Evolutionary conservation across 2,888 invertebrate genomes (phyloP).

Genomic region (Tetanocera ferruginea): DNA sequence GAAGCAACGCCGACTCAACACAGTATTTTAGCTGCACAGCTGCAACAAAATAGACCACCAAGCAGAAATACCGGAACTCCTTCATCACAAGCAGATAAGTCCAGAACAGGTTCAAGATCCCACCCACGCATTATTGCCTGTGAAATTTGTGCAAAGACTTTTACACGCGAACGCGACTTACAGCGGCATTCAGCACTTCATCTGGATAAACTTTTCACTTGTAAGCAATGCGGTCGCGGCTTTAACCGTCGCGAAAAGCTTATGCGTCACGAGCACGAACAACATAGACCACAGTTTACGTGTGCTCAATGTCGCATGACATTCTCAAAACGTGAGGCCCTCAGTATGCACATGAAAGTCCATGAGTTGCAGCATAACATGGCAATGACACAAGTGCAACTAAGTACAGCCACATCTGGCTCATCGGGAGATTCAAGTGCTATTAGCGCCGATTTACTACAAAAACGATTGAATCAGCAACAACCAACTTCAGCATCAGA

Average conservation of each 20-base stretch:
- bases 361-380: slow-evolving; percentile 65
- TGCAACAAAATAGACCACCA: slow-evolving; percentile 34
- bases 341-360: slow-evolving; percentile 65
- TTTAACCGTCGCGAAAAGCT: slow-evolving; percentile 76
- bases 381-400: slow-evolving; percentile 44
- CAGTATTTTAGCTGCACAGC: slow-evolving; percentile 46
- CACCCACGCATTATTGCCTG: slow-evolving; percentile 74
- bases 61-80: slow-evolving; percentile 27
- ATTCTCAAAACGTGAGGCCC: slow-evolving; percentile 61
- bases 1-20: slow-evolving; percentile 68
- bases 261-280: slow-evolving; percentile 76
- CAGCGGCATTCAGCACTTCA: slow-evolving; percentile 79
- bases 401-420: slow-evolving; percentile 41
- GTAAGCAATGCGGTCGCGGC: slow-evolving; percentile 75
- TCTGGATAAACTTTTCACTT: slow-evolving; percentile 78
- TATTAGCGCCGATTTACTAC: neutral
- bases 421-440: slow-evolving; percentile 24
- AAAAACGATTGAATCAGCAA: slow-evolving; percentile 9
- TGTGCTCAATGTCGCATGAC: slow-evolving; percentile 74
- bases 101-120: slow-evolving; percentile 58
- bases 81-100: slow-evolving; percentile 35
- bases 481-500: slow-evolving; percentile 51
- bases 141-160: slow-evolving; percentile 77
- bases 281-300: slow-evolving; percentile 75
- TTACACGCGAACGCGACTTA: slow-evolving; percentile 78